phyloP scores from a whole-genome alignment of 2,888 invertebrate genomes.

The Diarsia brunnea region DNA sequence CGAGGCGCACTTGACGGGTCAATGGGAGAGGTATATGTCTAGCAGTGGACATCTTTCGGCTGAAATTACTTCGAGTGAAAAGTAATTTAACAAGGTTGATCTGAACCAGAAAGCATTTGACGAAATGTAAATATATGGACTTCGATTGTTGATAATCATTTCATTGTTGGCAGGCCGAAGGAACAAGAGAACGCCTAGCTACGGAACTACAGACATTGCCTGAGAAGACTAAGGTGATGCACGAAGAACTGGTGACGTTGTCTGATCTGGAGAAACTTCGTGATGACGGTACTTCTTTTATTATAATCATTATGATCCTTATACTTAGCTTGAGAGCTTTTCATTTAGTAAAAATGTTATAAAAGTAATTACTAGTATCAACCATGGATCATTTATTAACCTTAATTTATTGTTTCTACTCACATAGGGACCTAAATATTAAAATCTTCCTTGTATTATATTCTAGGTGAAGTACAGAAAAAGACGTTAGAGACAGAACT shows the following conservation, averaged over 20 bases:
- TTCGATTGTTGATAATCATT: not conserved
- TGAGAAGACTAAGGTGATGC: slow-evolving; percentile 92
- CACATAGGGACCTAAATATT: not conserved
- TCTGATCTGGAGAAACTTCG: slow-evolving; percentile 91
- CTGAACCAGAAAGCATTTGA: not conserved
- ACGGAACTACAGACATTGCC: slow-evolving; percentile 92
- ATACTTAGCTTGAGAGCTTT: too few relatives aligned
- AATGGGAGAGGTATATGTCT: too few relatives aligned
- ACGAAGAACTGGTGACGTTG: slow-evolving; percentile 91
- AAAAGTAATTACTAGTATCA: too few relatives aligned
- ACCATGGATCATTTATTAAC: not conserved
- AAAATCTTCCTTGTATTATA: slow-evolving; percentile 14
- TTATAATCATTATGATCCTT: too few relatives aligned
- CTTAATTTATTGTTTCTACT: not conserved
- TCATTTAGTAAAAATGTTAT: too few relatives aligned
- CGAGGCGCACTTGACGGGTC: too few relatives aligned
- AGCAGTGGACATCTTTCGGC: too few relatives aligned
- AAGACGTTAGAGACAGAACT: slow-evolving; percentile 88
- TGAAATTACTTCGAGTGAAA: not conserved
- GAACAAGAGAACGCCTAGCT: slow-evolving; percentile 87
- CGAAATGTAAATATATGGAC: not conserved
- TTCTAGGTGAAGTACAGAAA: slow-evolving; percentile 88
- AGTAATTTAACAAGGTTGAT: not conserved
- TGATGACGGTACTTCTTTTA: slow-evolving; percentile 81
- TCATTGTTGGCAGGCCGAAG: slow-evolving; percentile 78